Base-by-base conservation (phyloP, 2,113 vertebrate species). In the Polypterus bichir region DNA sequence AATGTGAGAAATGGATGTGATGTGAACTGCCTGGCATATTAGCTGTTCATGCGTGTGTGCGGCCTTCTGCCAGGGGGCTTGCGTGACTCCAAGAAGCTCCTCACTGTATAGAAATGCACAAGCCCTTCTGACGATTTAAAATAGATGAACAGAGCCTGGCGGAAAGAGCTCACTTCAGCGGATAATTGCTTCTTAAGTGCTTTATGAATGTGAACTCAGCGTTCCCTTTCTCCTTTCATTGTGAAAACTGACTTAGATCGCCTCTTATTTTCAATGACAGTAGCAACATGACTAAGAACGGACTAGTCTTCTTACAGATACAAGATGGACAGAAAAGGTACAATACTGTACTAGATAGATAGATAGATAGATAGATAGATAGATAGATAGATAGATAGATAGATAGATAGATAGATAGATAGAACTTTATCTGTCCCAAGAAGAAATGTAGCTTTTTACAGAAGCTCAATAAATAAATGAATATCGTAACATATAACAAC, bases 121-220 rank as follows among this genome's bases (percentile, higher is more conserved):
- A 74, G 74, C 72, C 73, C 75, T 80, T 80, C 81, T 71, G 70
- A 75, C 59, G 58, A 82, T 85, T 86, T 86, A 86, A 86, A 81
- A 82, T 81, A 79, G 77, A 86, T 83, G 77, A 80, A 77, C 59
- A 69, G 47, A 49, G 62, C 47, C 58, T 57, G 60, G 61, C n/a
- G 65, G 58, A 64, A 65, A 49, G 7, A 53, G 62, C 59, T 59
- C 62, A 72, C 65, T 62, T 54, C 74, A 74, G 68, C 70, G 76
- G 71, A 74, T 82, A 76, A 80, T 79, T 85, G 76, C 77, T 74
- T 82, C 75, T 78, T 79, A 83, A 85, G 80, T 81, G 81, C 75
- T 76, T 77, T 77, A 79, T 69, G 68, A 69, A 68, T 72, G 62
- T 79, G 66, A 62, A 73, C 76, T 76, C 77, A 70, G 76, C 76